Percentiles rank a stretch among this genome's conserved stretches.
These are phyloP conservation scores for Bombus difficillimus DNA, from an alignment of 1,140 invertebrate species.

Conservation along the genomic window DNA sequence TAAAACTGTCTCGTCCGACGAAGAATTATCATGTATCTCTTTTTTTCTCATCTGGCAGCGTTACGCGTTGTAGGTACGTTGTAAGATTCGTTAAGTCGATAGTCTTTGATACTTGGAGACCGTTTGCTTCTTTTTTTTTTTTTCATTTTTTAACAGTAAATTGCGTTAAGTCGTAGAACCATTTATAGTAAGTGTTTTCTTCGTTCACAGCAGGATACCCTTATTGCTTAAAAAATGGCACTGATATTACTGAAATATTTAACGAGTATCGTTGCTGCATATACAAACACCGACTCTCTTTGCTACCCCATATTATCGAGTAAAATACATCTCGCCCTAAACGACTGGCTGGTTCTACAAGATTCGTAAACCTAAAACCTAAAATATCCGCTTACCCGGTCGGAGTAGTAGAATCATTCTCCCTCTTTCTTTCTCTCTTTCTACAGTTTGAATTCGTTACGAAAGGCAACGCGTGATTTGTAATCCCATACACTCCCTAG, in stretches of 20 bases:
- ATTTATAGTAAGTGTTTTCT: conserved; percentile 52
- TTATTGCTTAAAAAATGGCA: conserved; percentile 82
- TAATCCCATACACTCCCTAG: conserved; percentile 69
- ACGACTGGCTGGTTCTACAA: conserved; percentile 56
- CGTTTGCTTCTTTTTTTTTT: conserved; percentile 9
- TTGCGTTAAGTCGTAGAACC: conserved; percentile 58
- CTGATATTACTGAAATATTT: conserved; percentile 75
- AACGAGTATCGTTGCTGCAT: conserved; percentile 70
- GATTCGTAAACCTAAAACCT: conserved; percentile 59
- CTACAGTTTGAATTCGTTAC: conserved; percentile 74
- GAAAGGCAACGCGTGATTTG: conserved; percentile 80
- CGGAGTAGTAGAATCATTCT: conserved; percentile 62
- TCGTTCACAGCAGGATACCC: conserved; percentile 68
- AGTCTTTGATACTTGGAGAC: conserved; percentile 63
- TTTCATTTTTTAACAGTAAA: conserved; percentile 35
- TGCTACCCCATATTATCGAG: conserved; percentile 33
- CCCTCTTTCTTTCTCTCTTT: conserved; percentile 23
- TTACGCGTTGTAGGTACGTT: conserved; percentile 65
- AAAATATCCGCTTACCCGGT: conserved; percentile 62
- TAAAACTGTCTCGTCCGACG: conserved; percentile 47
- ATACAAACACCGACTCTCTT: conserved; percentile 17
- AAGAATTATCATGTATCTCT: conserved; percentile 18
- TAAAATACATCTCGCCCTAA: conserved; percentile 53
- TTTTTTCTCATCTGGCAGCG: conserved; percentile 68
- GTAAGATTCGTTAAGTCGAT: conserved; percentile 67